phyloP scores from a whole-genome alignment of 2,113 vertebrate species.

The Nothocercus julius region DNA sequence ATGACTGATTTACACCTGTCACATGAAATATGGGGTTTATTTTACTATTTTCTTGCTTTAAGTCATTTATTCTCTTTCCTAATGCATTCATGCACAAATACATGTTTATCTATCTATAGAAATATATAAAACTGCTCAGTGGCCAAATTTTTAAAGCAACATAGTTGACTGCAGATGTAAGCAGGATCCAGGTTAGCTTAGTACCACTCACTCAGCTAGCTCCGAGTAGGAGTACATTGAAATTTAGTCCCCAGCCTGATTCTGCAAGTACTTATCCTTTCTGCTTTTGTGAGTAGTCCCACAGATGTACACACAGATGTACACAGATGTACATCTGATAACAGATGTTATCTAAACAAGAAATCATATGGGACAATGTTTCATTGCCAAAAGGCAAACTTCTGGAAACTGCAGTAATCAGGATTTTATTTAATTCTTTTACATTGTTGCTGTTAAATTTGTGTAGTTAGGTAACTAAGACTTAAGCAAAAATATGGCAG shows the following conservation, averaged over 20 bases:
- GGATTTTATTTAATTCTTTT: not conserved
- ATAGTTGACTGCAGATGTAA: not conserved
- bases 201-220: not conserved
- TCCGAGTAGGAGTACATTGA: not conserved
- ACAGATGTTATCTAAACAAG: not conserved
- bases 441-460: not conserved
- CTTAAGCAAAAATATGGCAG: not conserved
- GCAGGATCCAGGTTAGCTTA: not conserved
- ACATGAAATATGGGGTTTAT: not conserved
- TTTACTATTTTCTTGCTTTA: not conserved
- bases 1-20: not conserved
- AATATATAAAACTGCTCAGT: rapidly evolving
- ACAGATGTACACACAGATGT: not conserved
- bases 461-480: not conserved
- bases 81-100: not conserved
- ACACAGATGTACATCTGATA: too few relatives aligned
- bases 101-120: too few relatives aligned
- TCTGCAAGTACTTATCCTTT: not conserved
- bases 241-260: not conserved
- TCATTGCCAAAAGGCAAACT: slow-evolving; percentile 3
- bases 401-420: not conserved
- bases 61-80: not conserved
- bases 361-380: not conserved
- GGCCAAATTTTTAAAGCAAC: not conserved
- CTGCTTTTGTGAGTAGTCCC: not conserved